phyloP scores from a whole-genome alignment of 2,797 vertebrate species.

The Trachurus trachurus region DNA sequence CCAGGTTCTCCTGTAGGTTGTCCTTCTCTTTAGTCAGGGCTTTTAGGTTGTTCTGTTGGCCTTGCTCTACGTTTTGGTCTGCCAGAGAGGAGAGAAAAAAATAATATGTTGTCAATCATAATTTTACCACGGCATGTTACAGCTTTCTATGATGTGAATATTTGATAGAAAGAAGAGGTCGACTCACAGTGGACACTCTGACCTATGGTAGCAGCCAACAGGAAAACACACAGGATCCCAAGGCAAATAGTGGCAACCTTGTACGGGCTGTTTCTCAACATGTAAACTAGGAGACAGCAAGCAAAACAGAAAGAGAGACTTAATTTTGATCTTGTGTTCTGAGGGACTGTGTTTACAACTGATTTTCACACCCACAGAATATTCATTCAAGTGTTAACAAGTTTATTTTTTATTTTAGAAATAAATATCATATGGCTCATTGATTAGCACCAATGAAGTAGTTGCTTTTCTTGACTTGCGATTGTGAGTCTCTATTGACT shows the following conservation, averaged over 20 bases:
- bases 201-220: slow-evolving; percentile 65
- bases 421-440: no score
- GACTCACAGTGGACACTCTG: slow-evolving; percentile 74
- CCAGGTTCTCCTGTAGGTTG: slow-evolving; percentile 37
- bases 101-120: neutral
- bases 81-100: slow-evolving; percentile 5
- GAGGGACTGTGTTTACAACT: slow-evolving; percentile 26
- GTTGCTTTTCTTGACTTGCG: no score
- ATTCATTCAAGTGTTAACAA: no score
- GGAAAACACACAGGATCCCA: slow-evolving; percentile 63
- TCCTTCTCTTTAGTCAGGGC: slow-evolving; percentile 38
- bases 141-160: slow-evolving; percentile 2
- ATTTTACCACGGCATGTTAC: neutral
- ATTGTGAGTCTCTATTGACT: no score
- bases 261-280: slow-evolving; percentile 67
- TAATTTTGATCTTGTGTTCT: slow-evolving; percentile 18
- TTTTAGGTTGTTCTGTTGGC: slow-evolving; percentile 34
- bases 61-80: slow-evolving; percentile 54
- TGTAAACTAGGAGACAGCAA: slow-evolving; percentile 52
- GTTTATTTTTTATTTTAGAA: no score
- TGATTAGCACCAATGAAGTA: no score
- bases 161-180: slow-evolving; percentile 2
- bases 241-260: slow-evolving; percentile 58
- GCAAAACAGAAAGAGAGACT: slow-evolving; percentile 24
- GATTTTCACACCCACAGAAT: neutral